Base-by-base conservation (phyloP, 2,888 invertebrate genomes). In the Rhagonycha fulva region DNA sequence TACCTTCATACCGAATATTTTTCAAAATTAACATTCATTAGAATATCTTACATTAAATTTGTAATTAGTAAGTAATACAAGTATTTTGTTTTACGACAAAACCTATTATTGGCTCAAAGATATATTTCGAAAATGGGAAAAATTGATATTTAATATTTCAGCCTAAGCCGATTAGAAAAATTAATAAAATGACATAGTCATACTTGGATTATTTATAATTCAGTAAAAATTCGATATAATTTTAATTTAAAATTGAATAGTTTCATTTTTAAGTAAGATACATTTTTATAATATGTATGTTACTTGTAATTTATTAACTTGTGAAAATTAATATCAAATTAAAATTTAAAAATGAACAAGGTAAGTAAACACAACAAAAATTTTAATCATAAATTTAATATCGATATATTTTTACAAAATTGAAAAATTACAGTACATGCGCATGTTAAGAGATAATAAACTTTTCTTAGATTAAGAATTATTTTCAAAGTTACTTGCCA, bases 1-100 rank as follows among this genome's bases (percentile, higher is more conserved):
- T 82, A 83, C 83, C 83, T 83, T 83, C 83, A 83, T 83, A 82
- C 82, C 83, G 82, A 78, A 69, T 79, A 5, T 61, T 70, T 70
- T 62, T 67, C 23, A 12, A 23, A 14, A 66, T 11, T 26, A 7
- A 9, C 9, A 26, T 5, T 14, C 32, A 69, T 23, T 68, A 30
- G 12, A 63, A 63, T 63, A 7, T 63, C 23, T 63, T 63, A n/a
- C n/a, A 24, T 14, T 11, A 62, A 14, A 63, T 63, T 23, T 63
- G 11, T 23, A 24, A 32, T 32, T n/a, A 47, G n/a, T n/a, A n/a
- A 47, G 7, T 47, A 47, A 47, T 47, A 47, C 47, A 47, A 47
- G n/a, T 47, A 63, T 63, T 63, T 63, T 63, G 12, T 12, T 63
- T 63, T 66, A 23, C 9, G 62, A 69, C 61, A 62, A 62, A 73